These are phyloP conservation scores for Drosophila kuntzei DNA, from an alignment of 2,888 invertebrate species.

Conservation along the genomic window DNA sequence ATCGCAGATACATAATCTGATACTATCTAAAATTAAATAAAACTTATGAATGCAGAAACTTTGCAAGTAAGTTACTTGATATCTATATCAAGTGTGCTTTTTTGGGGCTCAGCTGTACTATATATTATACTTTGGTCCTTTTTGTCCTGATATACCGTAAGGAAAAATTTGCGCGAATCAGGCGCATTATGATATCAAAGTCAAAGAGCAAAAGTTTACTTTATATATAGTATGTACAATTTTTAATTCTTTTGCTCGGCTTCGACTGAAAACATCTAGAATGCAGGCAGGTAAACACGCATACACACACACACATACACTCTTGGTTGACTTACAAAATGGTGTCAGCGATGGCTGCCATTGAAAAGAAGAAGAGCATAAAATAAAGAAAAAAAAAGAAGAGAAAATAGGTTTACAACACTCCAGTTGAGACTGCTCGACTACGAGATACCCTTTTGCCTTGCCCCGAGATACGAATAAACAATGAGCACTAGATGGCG, in stretches of 20 bases:
- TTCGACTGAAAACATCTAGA: constrained; percentile 7
- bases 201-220: constrained; percentile 76
- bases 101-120: background rate
- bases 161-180: constrained; percentile 43
- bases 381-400: constrained; percentile 3
- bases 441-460: background rate
- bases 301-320: constrained; percentile 5
- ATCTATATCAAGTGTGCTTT: background rate
- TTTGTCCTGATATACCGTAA: constrained; percentile 31
- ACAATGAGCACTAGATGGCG: background rate
- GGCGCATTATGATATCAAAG: constrained; percentile 65
- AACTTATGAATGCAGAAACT: too few species aligned
- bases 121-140: constrained; percentile 5
- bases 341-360: constrained; percentile 73
- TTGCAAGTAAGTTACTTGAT: too few species aligned
- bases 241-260: constrained; percentile 57
- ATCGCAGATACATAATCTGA: too few species aligned
- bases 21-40: too few species aligned
- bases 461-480: background rate
- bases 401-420: constrained; percentile 9
- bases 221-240: constrained; percentile 41
- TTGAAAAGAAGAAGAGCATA: constrained; percentile 44
- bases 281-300: constrained; percentile 10
- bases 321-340: constrained; percentile 52
- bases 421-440: background rate